phyloP scores from a whole-genome alignment of 1,140 invertebrate species.

The Coenobita brevimanus region DNA sequence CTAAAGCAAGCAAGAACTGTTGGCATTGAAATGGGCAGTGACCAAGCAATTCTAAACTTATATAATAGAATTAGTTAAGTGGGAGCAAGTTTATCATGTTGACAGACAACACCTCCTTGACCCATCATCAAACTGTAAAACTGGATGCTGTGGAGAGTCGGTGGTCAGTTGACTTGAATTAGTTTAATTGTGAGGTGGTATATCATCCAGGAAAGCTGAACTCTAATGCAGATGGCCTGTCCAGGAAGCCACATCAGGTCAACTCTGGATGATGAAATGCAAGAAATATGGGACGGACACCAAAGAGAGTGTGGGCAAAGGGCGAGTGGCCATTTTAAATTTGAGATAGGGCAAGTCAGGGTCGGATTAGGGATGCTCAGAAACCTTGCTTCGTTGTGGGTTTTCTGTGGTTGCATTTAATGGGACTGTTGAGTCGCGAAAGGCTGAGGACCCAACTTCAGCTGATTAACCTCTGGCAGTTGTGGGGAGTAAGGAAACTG shows the following conservation, averaged over 20 bases:
- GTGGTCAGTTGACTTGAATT: too few species aligned
- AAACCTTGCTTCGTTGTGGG: background rate
- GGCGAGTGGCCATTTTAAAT: background rate
- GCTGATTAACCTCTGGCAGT: too few species aligned
- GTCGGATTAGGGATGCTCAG: background rate
- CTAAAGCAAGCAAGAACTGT: background rate
- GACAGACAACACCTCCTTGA: background rate
- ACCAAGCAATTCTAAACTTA: background rate
- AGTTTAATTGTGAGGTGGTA: too few species aligned
- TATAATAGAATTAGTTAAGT: background rate
- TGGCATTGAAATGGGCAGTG: slow-evolving; percentile 24
- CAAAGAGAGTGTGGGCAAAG: background rate
- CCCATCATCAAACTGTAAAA: too few species aligned
- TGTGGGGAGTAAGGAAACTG: background rate
- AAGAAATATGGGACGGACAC: too few species aligned
- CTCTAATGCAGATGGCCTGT: background rate
- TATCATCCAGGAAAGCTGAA: background rate
- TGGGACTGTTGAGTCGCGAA: too few species aligned
- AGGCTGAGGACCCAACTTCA: too few species aligned
- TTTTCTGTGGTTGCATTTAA: too few species aligned
- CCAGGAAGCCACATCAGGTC: background rate
- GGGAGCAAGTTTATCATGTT: background rate
- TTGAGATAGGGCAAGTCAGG: background rate
- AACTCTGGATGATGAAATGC: background rate
- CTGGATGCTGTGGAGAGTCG: too few species aligned